A percentile compares a stretch with the other conserved stretches of the same genome.
phyloP scores from a whole-genome alignment of 2,888 invertebrate species.

The Tetanocera ferruginea region DNA sequence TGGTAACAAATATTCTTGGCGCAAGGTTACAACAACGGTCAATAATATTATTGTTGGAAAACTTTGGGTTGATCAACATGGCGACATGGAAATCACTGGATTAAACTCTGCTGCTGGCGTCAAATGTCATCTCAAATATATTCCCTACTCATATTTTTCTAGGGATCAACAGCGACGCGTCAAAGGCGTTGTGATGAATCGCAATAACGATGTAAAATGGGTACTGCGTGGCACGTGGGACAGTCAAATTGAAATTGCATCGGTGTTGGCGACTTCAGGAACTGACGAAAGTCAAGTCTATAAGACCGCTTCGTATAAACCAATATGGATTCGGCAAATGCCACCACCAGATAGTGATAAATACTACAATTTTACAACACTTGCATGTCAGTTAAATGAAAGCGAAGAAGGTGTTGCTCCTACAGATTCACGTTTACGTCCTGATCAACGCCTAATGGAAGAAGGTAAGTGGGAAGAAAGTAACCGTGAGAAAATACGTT shows the following conservation, averaged over 20 bases:
- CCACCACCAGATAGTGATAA: slow-evolving; percentile 79
- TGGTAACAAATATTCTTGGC: slow-evolving; percentile 95
- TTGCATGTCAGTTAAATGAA: slow-evolving; percentile 98
- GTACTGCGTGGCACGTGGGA: slow-evolving; percentile 94
- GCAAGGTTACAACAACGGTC: slow-evolving; percentile 97
- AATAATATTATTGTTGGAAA: slow-evolving; percentile 99
- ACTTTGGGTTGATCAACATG: slow-evolving; percentile 99
- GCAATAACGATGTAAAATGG: slow-evolving; percentile 81
- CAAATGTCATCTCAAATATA: slow-evolving; percentile 96
- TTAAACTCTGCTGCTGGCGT: slow-evolving; percentile 89
- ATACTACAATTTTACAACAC: slow-evolving; percentile 94
- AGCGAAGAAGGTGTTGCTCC: slow-evolving; percentile 92
- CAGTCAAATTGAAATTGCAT: slow-evolving; percentile 92
- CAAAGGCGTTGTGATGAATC: slow-evolving; percentile 83
- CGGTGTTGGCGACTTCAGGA: slow-evolving; percentile 81
- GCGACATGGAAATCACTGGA: slow-evolving; percentile 96
- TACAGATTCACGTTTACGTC: slow-evolving; percentile 91
- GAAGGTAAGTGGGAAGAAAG: slow-evolving; percentile 93
- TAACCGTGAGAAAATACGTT: slow-evolving; percentile 84
- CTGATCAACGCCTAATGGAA: slow-evolving; percentile 99
- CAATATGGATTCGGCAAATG: slow-evolving; percentile 88
- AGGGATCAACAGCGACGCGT: slow-evolving; percentile 94
- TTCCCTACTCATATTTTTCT: slow-evolving; percentile 98
- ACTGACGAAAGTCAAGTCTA: slow-evolving; percentile 86
- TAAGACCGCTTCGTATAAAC: slow-evolving; percentile 88